These are phyloP conservation scores for Crambe crambe DNA, from an alignment of 37 sponge, comb jelly and placozoan species.

Conservation along the genomic window DNA sequence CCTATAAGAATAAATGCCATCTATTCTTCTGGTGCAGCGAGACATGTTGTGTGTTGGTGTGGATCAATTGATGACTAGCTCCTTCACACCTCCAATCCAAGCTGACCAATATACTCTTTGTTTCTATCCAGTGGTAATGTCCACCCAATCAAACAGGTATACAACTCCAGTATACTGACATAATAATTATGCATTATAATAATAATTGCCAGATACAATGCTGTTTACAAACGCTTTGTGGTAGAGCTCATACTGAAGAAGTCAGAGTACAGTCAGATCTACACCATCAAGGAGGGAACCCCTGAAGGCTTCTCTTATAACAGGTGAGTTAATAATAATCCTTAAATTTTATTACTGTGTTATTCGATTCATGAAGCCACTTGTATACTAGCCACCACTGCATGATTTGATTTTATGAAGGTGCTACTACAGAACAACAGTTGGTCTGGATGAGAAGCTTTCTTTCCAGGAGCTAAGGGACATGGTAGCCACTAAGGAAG, in stretches of 20 bases:
- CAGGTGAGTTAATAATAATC: background rate
- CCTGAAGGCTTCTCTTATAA: background rate
- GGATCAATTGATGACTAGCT: conserved; percentile 11
- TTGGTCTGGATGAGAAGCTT: background rate
- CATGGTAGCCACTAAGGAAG: conserved; percentile 9
- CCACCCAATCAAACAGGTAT: background rate
- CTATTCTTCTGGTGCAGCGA: too few relatives aligned
- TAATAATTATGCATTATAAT: too few relatives aligned
- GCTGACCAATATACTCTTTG: conserved; percentile 5
- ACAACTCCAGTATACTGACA: too few relatives aligned
- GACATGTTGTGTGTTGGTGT: conserved; percentile 15
- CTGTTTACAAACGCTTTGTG: background rate
- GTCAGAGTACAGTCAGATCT: conserved; percentile 7
- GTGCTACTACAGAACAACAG: conserved; percentile 22
- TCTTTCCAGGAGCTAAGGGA: conserved; percentile 41
- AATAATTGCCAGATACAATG: too few relatives aligned
- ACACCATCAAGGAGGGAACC: conserved; percentile 18
- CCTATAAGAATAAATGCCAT: background rate
- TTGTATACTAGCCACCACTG: background rate
- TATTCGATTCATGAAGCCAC: background rate
- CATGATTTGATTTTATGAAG: too few relatives aligned
- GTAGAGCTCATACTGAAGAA: conserved; percentile 1
- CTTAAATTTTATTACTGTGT: background rate
- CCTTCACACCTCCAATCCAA: conserved; percentile 7
- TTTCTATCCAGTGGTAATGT: background rate